Evolutionary conservation across 23 tunicate genomes (phyloP), one percentile per base, ranked within the genome.

Genomic region (Diplosoma virens): DNA sequence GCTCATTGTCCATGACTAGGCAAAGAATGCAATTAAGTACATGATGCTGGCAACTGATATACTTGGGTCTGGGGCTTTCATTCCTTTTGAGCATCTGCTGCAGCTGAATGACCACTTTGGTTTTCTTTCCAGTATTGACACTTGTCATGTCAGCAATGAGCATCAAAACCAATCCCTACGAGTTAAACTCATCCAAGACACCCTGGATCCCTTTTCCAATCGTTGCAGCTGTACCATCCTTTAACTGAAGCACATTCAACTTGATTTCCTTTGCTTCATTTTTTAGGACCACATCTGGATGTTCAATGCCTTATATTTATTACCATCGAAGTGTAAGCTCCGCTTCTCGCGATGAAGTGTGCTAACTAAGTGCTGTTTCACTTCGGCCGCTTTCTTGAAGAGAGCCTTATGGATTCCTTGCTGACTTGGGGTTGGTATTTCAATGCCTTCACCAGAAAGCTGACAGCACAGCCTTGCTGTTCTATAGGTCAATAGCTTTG

Each of bases 81-180:
- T 61, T 27, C 6, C n/a, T 61, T 61, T 61, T 35, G n/a, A 61
- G 14, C 50, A 41, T 41, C 50, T 14, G 50, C 50, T 58, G 66
- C 26, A 58, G 66, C 66, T 17, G 6, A 34, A 26, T 14, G 24
- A 66, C 74, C 20, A 29, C 75, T 37, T 32, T 66, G 41, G n/a
- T 68, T 68, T 30, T 77, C 77, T 60, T 26, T 60, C 81, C 81
- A 77, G 46, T 61, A 35, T 61, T 61, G 69, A 61, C 35, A 29
- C n/a, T 61, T 61, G 35, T 61, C 69, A 22, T 61, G 35, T 29
- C 35, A 4, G 69, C 6, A 29, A 61, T 28, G 9, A 29, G 34
- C 35, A 29, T 61, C 6, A 26, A 3, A 61, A 61, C 22, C 6
- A 35, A 61, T 61, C 21, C 63, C 63, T 25, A 56, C 63, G 20